These are phyloP conservation scores for Poeciliopsis retropinna DNA, from an alignment of 2,113 vertebrate species.

Conservation along the genomic window DNA sequence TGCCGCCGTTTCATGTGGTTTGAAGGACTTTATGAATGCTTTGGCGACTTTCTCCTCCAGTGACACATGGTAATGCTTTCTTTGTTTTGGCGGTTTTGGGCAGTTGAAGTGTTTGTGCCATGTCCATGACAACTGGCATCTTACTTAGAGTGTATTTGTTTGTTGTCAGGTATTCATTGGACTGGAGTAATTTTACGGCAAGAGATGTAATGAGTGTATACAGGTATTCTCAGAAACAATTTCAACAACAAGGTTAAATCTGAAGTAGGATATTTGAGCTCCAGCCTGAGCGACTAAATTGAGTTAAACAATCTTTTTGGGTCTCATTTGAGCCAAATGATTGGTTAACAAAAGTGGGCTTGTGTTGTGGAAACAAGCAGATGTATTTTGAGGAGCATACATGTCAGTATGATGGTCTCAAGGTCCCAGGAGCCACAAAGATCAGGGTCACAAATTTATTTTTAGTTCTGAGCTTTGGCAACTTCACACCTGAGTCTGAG, in stretches of 20 bases:
- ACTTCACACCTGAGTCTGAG: conserved; percentile 20
- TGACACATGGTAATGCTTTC: conserved; percentile 52
- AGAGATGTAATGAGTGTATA: conserved; percentile 26
- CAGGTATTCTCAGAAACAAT: conserved; percentile 24
- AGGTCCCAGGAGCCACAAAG: conserved; percentile 47
- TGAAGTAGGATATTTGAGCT: not conserved
- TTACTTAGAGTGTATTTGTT: conserved; percentile 24
- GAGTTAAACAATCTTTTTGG: conserved; percentile 5
- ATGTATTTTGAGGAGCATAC: conserved; percentile 40
- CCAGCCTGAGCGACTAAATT: conserved; percentile 11
- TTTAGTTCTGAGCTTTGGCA: conserved; percentile 62
- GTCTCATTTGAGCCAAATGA: not conserved
- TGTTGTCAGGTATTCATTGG: conserved; percentile 47
- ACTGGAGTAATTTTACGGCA: conserved; percentile 7
- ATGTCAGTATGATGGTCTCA: conserved; percentile 50
- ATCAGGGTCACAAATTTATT: conserved; percentile 44
- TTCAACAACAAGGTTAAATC: conserved; percentile 12
- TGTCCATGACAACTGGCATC: conserved; percentile 52
- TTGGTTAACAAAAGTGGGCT: conserved; percentile 30
- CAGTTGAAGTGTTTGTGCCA: conserved; percentile 42
- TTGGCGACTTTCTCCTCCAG: conserved; percentile 45
- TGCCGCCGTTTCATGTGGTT: conserved; percentile 68
- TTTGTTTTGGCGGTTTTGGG: conserved; percentile 17
- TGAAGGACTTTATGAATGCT: conserved; percentile 33
- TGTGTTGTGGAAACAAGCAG: conserved; percentile 68